Conservation (phyloP, 1,140 invertebrate species). For the Batillaria attramentaria region DNA sequence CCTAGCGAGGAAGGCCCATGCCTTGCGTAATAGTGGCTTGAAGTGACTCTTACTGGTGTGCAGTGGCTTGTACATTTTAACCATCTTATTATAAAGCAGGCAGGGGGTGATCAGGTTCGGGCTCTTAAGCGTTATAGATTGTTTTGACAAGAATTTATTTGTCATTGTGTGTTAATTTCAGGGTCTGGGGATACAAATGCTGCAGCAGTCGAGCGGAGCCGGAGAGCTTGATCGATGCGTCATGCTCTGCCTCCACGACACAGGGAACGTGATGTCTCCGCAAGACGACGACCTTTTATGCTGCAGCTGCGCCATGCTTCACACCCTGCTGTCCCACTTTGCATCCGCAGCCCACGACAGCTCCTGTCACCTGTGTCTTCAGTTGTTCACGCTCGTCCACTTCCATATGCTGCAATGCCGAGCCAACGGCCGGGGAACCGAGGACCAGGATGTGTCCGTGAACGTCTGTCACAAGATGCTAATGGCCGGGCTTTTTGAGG, state of each 20-base stretch:
- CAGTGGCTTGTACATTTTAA: too few relatives aligned
- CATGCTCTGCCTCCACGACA: slow-evolving; percentile 19
- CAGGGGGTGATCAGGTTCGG: too few relatives aligned
- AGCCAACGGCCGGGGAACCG: neutral
- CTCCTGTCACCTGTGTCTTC: slow-evolving; percentile 31
- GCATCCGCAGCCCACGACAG: slow-evolving; percentile 11
- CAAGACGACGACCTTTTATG: slow-evolving; percentile 22
- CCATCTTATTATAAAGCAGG: too few relatives aligned
- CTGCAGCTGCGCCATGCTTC: slow-evolving; percentile 32
- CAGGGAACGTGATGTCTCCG: slow-evolving; percentile 4
- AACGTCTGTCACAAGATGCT: slow-evolving; percentile 18
- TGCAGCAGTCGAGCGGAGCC: slow-evolving; percentile 11
- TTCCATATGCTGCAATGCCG: slow-evolving; percentile 35
- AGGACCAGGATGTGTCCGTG: neutral
- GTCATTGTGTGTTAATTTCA: too few relatives aligned
- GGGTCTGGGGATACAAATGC: neutral
- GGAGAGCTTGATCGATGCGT: slow-evolving; percentile 16
- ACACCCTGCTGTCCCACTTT: slow-evolving; percentile 35
- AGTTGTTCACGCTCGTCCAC: slow-evolving; percentile 40
- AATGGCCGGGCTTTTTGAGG: neutral
- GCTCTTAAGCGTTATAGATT: too few relatives aligned
- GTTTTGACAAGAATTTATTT: too few relatives aligned
- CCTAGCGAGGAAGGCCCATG: too few relatives aligned
- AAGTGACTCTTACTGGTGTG: too few relatives aligned
- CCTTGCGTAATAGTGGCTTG: too few relatives aligned